A percentile compares a stretch with the other conserved stretches of the same genome.
phyloP scores from a whole-genome alignment of 1,140 invertebrate genomes.

The Pachypsylla venusta region DNA sequence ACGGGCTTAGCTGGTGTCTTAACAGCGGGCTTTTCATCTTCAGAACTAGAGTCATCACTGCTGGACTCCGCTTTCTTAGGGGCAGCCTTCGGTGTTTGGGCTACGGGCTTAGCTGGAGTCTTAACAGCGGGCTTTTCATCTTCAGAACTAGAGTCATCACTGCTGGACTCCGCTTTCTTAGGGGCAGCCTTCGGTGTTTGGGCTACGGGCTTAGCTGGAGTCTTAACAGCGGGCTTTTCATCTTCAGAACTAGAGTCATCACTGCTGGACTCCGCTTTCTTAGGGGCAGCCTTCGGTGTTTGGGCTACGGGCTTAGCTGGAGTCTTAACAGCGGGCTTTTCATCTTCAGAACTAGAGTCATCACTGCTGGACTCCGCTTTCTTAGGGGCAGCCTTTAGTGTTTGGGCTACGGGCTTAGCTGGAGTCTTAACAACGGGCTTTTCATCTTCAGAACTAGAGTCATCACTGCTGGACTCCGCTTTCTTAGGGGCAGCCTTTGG shows the following conservation, averaged over 20 bases:
- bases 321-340: conserved; percentile 1
- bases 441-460: conserved; percentile 2
- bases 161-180: not conserved
- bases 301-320: not conserved
- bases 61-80: not conserved
- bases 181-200: not conserved
- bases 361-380: not conserved
- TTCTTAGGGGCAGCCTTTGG: too few relatives aligned
- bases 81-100: not conserved
- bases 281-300: not conserved
- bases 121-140: not conserved
- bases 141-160: not conserved
- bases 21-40: not conserved
- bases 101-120: not conserved
- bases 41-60: not conserved
- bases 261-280: not conserved
- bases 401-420: not conserved
- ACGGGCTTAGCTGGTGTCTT: not conserved
- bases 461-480: not conserved
- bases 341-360: conserved; percentile 4
- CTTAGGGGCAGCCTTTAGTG: not conserved
- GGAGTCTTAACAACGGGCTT: not conserved
- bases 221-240: not conserved
- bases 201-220: not conserved
- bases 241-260: not conserved